Evolutionary conservation across 2,797 vertebrate genomes (phyloP), one percentile per base, ranked within the genome.

Genomic region (Acomys russatus): DNA sequence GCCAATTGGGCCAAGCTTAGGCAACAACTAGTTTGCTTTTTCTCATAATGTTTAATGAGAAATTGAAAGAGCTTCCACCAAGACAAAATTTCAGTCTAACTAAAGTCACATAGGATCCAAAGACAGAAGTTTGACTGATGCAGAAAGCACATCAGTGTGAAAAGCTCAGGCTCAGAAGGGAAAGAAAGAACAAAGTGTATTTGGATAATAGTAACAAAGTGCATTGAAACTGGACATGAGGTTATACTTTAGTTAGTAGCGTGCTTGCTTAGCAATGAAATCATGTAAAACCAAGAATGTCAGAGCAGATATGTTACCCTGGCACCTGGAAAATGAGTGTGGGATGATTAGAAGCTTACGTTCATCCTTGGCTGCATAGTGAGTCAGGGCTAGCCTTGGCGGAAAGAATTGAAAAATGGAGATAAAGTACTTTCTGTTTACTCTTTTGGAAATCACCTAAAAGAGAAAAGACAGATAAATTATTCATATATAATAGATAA

Each of bases 11-110:
- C 51, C 66, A 90, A 89, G 54, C 92, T 93, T 88, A 94, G 94
- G 44, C 87, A 88, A 93, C n/a, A 90, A 28, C 73, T 71, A 35
- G 91, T 89, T 89, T 90, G 77, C 0, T 78, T 90, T 78, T 61
- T 77, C 49, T 92, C 73, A 86, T 83, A 84, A 80, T 73, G 17
- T 66, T 95, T 91, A 73, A 79, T 73, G n/a, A 30, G 38, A 59
- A 88, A 68, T 54, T 6, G 30, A 61, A 63, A 44, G 82, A 77
- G 3, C 28, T 71, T 87, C 23, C 76, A 8, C 15, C 23, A 78
- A 20, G 12, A 71, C 25, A 63, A 35, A 77, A 11, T 92, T 95
- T 95, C 35, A 93, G 56, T 9, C 94, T 51, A 87, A 22, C 30
- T 17, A 49, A 88, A 22, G 14, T 51, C 68, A 54, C 33, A 59